These are phyloP conservation scores for Diarsia brunnea DNA, from an alignment of 2,888 invertebrate genomes.

Conservation along the genomic window DNA sequence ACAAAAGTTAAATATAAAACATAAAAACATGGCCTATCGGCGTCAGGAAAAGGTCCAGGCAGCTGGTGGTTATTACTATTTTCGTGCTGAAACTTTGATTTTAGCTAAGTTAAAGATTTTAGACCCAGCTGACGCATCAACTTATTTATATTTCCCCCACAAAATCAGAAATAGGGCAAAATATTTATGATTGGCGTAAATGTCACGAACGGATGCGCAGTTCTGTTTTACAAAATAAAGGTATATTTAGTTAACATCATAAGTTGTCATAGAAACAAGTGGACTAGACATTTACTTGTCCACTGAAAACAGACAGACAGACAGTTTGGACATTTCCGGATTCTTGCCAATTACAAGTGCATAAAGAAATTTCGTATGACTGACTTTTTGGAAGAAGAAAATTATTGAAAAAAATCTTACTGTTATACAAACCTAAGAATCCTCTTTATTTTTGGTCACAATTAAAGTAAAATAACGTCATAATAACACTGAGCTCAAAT, in stretches of 20 bases:
- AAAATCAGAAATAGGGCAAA: conserved; percentile 37
- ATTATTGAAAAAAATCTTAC: neutral
- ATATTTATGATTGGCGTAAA: conserved; percentile 51
- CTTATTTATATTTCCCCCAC: neutral
- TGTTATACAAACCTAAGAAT: neutral
- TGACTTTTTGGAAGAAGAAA: neutral
- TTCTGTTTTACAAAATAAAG: conserved; percentile 38
- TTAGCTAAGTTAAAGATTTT: conserved; percentile 12
- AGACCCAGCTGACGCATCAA: neutral
- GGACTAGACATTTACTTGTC: conserved; percentile 36
- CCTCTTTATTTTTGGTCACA: neutral
- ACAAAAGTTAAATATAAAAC: no score
- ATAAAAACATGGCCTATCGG: no score
- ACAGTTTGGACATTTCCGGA: conserved; percentile 50
- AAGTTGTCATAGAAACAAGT: conserved; percentile 54
- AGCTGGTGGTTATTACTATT: neutral
- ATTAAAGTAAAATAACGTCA: neutral
- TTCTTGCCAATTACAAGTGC: conserved; percentile 34
- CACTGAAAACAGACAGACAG: neutral
- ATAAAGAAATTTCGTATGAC: conserved; percentile 8
- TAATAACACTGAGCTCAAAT: neutral
- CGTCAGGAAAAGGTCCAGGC: no score
- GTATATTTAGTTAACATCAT: conserved; percentile 37
- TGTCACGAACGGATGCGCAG: conserved; percentile 37
- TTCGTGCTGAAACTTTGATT: neutral